Base-by-base conservation (phyloP, 2,113 vertebrate genomes). In the Lates calcarifer region DNA sequence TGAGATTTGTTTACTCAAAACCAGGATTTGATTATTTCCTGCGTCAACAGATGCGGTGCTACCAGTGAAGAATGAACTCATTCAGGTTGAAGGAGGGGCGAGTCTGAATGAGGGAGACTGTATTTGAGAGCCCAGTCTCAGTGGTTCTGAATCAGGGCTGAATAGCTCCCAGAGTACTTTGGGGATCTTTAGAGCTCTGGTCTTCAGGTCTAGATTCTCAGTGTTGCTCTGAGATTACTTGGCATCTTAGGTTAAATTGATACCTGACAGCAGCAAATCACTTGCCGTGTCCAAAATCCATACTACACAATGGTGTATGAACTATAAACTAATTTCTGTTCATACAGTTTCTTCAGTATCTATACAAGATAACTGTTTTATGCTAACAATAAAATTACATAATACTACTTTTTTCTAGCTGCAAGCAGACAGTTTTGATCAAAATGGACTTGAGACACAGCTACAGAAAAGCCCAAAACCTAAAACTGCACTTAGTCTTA, bases 61-160 rank as follows among this genome's bases (percentile, higher is more conserved):
- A 83, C 72, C 51, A 5, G 70, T 65, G 69, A 88, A 87, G 84
- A 93, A 92, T 79, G 65, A 83, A 70, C 68, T 81, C 74, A 85
- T 91, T 93, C 84, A 84, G 71, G 41, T 47, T 83, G 67, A 33
- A 69, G 55, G 13, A 55, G 18, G 43, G 26, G 37, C 18, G 51
- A 35, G 41, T 58, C 66, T 81, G 68, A 88, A 84, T 33, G 68
- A 75, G 53, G 28, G 58, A 58, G 43, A 26, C 65, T 33, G 72
- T 77, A 88, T 82, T 70, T 18, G 26, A 61, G 62, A 72, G 66
- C 63, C 56, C 6, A 7, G 72, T 51, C 68, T 82, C 65, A 1
- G 62, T 10, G 74, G 64, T 69, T 81, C 67, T 66, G 22, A 85
- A 65, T 24, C 41, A 39, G 22, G 26, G 69, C 64, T 77, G 66